A percentile compares a stretch with the other conserved stretches of the same genome.
phyloP scores from a whole-genome alignment of 2,113 vertebrate species.

The Prunella fulvescens region DNA sequence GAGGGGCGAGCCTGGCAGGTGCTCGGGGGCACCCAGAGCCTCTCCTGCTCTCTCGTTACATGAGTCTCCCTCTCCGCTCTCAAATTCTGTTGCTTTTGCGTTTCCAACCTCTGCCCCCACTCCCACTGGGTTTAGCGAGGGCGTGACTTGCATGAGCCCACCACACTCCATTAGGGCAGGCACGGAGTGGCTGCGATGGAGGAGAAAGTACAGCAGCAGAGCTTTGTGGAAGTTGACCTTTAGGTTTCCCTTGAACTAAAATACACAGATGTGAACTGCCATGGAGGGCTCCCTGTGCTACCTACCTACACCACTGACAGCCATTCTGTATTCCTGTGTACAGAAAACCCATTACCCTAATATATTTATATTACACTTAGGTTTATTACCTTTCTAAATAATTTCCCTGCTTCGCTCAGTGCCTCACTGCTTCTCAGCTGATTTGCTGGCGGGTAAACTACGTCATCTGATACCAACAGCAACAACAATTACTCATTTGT shows the following conservation, averaged over 20 bases:
- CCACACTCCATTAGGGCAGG: accelerated
- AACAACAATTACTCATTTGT: neutral
- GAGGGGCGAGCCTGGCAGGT: accelerated
- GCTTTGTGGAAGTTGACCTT: neutral
- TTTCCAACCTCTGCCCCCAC: neutral
- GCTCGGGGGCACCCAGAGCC: neutral
- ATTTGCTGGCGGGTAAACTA: neutral
- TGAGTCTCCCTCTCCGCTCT: neutral
- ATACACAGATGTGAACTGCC: neutral
- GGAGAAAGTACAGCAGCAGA: neutral
- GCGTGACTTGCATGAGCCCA: neutral
- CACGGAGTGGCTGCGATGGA: neutral
- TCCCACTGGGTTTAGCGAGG: neutral
- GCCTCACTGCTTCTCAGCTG: neutral
- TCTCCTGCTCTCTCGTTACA: neutral
- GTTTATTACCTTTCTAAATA: neutral
- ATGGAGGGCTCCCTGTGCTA: neutral
- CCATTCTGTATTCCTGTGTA: accelerated
- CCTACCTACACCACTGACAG: neutral
- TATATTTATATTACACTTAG: neutral
- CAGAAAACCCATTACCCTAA: neutral
- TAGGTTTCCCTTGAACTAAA: neutral
- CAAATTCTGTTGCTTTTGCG: neutral
- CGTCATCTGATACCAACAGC: neutral
- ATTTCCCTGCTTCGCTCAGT: neutral